These are phyloP conservation scores for Naja naja DNA, from an alignment of 2,113 vertebrate genomes.

Conservation along the genomic window DNA sequence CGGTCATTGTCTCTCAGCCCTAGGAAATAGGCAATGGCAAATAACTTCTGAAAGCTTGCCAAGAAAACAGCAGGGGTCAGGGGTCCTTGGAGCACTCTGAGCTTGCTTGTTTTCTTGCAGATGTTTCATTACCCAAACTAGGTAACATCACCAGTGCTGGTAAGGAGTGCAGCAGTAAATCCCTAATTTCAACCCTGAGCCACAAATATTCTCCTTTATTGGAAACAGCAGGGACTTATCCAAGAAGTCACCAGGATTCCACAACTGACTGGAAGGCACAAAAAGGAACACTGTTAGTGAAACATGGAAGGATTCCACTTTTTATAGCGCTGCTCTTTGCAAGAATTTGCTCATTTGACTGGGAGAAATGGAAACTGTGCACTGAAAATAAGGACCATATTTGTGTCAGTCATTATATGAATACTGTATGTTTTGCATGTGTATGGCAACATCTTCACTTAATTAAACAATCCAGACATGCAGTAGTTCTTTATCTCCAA, in stretches of 20 bases:
- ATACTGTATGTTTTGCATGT: slow-evolving; percentile 2
- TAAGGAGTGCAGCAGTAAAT: background rate
- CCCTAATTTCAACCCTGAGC: background rate
- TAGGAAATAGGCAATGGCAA: background rate
- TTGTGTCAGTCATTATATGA: background rate
- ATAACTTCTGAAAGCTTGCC: background rate
- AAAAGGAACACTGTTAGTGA: background rate
- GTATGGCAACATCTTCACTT: background rate
- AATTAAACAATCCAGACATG: background rate
- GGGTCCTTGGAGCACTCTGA: background rate
- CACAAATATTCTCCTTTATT: background rate
- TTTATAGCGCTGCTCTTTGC: too few species aligned
- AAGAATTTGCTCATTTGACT: background rate
- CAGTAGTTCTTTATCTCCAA: background rate
- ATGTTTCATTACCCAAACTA: background rate
- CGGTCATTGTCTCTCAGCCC: background rate
- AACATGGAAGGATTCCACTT: background rate
- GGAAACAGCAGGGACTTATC: background rate
- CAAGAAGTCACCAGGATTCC: background rate
- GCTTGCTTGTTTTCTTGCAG: background rate
- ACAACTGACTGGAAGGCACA: background rate
- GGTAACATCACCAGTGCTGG: background rate
- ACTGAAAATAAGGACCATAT: background rate
- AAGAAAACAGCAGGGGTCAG: background rate
- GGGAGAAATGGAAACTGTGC: background rate